Percentiles rank a stretch among this genome's conserved stretches.
phyloP scores from a whole-genome alignment of 2,797 vertebrate genomes.

The Sandelia bainsii region DNA sequence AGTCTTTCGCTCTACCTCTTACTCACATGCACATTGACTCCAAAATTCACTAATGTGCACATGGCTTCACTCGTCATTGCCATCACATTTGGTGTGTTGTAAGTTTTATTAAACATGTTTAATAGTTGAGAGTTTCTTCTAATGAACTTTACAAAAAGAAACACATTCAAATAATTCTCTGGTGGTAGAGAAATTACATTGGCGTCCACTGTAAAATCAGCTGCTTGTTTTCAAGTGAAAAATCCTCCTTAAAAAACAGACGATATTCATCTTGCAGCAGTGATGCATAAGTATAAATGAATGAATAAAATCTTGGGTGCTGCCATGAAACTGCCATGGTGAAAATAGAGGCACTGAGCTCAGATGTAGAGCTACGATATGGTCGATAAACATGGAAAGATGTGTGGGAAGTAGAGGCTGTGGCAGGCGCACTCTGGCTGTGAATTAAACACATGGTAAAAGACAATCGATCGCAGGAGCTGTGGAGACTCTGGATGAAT shows the following conservation, averaged over 20 bases:
- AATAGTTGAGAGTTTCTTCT: neutral
- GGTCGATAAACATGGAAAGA: slow-evolving; percentile 67
- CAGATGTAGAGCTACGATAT: slow-evolving; percentile 40
- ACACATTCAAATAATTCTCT: neutral
- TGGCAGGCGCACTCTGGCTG: slow-evolving; percentile 56
- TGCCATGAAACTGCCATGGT: slow-evolving; percentile 37
- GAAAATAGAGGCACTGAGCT: slow-evolving; percentile 42
- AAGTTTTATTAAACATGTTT: slow-evolving; percentile 12
- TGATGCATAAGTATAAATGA: slow-evolving; percentile 26
- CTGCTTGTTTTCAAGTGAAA: slow-evolving; percentile 10
- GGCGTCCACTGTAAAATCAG: neutral
- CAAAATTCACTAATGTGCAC: neutral
- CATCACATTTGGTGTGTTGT: neutral
- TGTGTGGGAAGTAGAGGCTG: slow-evolving; percentile 58
- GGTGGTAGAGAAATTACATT: neutral
- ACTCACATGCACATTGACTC: neutral
- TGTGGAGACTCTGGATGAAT: slow-evolving; percentile 69
- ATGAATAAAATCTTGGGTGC: slow-evolving; percentile 21
- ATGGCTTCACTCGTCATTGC: slow-evolving; percentile 3
- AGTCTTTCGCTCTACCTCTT: slow-evolving; percentile 9
- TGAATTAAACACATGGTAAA: slow-evolving; percentile 73
- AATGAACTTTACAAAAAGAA: neutral
- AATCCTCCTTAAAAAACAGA: slow-evolving; percentile 13
- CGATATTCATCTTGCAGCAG: slow-evolving; percentile 2
- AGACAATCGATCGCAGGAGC: slow-evolving; percentile 69